Evolutionary conservation across 2,888 invertebrate species (phyloP), one percentile per base, ranked within the genome.

Genomic region (Bugula neritina): DNA sequence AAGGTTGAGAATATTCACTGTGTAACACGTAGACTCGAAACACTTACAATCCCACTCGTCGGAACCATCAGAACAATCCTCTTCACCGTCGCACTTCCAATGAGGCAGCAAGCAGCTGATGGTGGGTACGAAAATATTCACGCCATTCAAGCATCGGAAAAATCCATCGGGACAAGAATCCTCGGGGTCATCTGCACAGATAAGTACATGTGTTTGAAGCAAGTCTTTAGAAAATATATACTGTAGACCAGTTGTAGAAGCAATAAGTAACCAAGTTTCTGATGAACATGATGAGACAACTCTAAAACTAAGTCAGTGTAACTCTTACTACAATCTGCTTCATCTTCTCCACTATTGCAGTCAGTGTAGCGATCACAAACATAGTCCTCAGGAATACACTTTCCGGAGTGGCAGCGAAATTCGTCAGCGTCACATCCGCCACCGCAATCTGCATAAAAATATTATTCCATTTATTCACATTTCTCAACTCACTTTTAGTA

Each of bases 81-180:
- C 5, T 52, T 54, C 70, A 13, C 70, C 52, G 70, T 70, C 70
- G 25, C 70, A 70, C 52, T 35, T 5, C 52, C 52, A 70, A 2
- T n/a, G 10, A n/a, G 25, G 25, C 2, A 52, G 70, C 2, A 70
- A 27, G 25, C 70, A 70, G 35, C 10, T 31, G 10, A 10, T 29
- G 3, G 2, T n/a, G 2, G 10, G 29, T 10, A 31, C 29, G 27
- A 13, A 63, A 17, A 63, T 34, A 31, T 63, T 63, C 31, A 25
- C 25, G 27, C 63, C 63, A 63, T 63, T 34, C 10, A 31, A 1
- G n/a, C 63, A 63, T 34, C 31, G 2, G 31, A 29, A 31, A 3
- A 31, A 10, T 2, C 17, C 27, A 25, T n/a, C 5, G 5, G 17
- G 63, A 31, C 63, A 63, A 31, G 25, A 31, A 5, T 13, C 57